These are phyloP conservation scores for Agrilus biguttatus DNA, from an alignment of 2,888 invertebrate genomes.

Conservation along the genomic window DNA sequence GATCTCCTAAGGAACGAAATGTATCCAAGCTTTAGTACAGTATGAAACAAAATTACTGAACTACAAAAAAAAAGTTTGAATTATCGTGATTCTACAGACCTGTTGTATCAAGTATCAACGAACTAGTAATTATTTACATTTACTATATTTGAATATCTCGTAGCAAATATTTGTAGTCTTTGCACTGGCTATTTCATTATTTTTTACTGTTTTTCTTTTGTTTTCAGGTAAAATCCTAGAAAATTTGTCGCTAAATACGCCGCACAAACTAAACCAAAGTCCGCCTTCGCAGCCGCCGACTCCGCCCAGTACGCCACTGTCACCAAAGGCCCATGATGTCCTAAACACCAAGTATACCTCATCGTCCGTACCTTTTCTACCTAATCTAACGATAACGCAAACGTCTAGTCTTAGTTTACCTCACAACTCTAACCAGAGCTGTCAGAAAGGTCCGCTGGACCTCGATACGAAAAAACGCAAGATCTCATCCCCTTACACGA, in stretches of 20 bases:
- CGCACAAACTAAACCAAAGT: constrained; percentile 9
- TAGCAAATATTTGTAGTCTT: too few species aligned
- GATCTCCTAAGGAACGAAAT: too few species aligned
- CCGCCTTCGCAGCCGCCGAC: constrained; percentile 36
- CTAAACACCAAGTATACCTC: constrained; percentile 14
- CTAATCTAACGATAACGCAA: constrained; percentile 21
- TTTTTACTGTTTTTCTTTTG: constrained; percentile 7
- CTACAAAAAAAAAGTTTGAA: not conserved
- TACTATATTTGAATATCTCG: too few species aligned
- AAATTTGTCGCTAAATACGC: constrained; percentile 26
- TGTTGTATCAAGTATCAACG: too few species aligned
- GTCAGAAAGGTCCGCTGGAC: constrained; percentile 19
- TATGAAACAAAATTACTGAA: not conserved
- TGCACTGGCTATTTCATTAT: too few species aligned
- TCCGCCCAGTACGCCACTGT: constrained; percentile 34
- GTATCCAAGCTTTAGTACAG: not conserved
- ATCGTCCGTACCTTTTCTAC: constrained; percentile 15
- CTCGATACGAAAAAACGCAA: constrained; percentile 16
- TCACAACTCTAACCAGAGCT: constrained; percentile 17
- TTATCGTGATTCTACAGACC: too few species aligned
- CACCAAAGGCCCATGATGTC: constrained; percentile 23
- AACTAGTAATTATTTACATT: too few species aligned
- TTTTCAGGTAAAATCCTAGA: constrained; percentile 35
- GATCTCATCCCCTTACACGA: constrained; percentile 11
- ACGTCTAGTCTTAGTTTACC: constrained; percentile 26